Base-by-base conservation (phyloP, 2,797 vertebrate genomes). In the Lindbergichthys nudifrons region DNA sequence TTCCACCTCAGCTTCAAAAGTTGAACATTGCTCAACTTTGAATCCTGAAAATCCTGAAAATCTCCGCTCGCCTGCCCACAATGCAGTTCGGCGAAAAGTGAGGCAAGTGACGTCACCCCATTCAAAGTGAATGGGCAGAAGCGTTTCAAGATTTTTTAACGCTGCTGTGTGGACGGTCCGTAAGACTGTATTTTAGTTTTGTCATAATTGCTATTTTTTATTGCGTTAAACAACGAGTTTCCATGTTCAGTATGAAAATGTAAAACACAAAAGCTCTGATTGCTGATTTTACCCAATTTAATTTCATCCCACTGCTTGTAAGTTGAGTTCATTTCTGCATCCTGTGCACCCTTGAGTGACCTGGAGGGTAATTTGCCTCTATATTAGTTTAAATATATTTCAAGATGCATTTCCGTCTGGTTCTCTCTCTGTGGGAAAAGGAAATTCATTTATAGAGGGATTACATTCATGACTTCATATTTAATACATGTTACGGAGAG, bases 331-430 rank as follows among this genome's bases (percentile, higher is more conserved):
- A 12, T 21, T 41, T 41, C 10, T 18, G 23, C 39, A 26, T 4
- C 5, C 26, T 39, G 32, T 60, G 11, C 21, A 6, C 39, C 47
- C 16, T 11, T 12, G 32, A 30, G 12, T 23, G 39, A 64, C 56
- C 66, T 75, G 73, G 61, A 81, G 77, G 79, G 59, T 62, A 52
- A 53, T 47, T 51, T 32, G 23, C 53, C 11, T 57, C 14, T 65
- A 48, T 5, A 50, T 57, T 45, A 10, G 32, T 53, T 50, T 8
- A n/a, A 9, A 41, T 41, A 50, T 53, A 48, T 63, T 51, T 62
- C 26, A 82, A 62, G 21, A 80, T 64, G 60, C 59, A 18, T 50
- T 53, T 42, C 50, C 82, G 59, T 68, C 65, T 79, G 51, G 50
- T 79, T 63, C 21, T n/a, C 18, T 46, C 43, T 58, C 48, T 23